A percentile compares a stretch with the other conserved stretches of the same genome.
Conservation (phyloP, 1,140 invertebrate genomes). For the Drosophila quadrilineata region DNA sequence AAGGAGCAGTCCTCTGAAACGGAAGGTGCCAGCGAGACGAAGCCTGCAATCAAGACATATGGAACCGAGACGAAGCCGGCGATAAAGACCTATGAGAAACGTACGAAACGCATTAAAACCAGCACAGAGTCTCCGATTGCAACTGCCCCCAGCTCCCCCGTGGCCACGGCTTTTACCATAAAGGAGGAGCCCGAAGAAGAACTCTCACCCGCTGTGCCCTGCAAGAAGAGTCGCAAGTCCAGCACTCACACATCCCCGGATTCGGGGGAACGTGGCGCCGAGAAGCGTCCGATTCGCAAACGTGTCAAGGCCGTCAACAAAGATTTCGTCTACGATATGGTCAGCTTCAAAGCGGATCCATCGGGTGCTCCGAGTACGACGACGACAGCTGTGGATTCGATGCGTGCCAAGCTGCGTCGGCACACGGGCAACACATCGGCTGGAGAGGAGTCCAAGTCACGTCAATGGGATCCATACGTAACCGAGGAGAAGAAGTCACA, state of each 20-base stretch:
- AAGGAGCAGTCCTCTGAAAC: slow-evolving; percentile 7
- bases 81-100: slow-evolving; percentile 53
- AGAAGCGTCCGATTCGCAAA: slow-evolving; percentile 84
- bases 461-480: slow-evolving; percentile 51
- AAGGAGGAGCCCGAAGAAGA: slow-evolving; percentile 52
- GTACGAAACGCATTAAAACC: slow-evolving; percentile 49
- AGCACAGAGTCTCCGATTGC: slow-evolving; percentile 30
- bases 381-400: slow-evolving; percentile 29
- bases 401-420: slow-evolving; percentile 60
- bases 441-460: slow-evolving; percentile 42
- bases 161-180: neutral
- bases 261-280: slow-evolving; percentile 32
- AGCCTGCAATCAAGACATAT: slow-evolving; percentile 46
- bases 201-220: slow-evolving; percentile 1
- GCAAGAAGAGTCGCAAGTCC: slow-evolving; percentile 63
- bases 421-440: neutral
- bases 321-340: slow-evolving; percentile 87
- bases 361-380: slow-evolving; percentile 15
- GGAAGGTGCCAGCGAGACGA: slow-evolving; percentile 13
- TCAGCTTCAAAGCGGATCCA: slow-evolving; percentile 81
- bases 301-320: slow-evolving; percentile 85
- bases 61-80: slow-evolving; percentile 39
- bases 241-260: slow-evolving; percentile 59
- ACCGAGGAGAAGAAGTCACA: slow-evolving; percentile 49
- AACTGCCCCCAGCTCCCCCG: slow-evolving; percentile 20